Base-by-base conservation (phyloP, 2,888 invertebrate species). In the Aporophyla lueneburgensis region DNA sequence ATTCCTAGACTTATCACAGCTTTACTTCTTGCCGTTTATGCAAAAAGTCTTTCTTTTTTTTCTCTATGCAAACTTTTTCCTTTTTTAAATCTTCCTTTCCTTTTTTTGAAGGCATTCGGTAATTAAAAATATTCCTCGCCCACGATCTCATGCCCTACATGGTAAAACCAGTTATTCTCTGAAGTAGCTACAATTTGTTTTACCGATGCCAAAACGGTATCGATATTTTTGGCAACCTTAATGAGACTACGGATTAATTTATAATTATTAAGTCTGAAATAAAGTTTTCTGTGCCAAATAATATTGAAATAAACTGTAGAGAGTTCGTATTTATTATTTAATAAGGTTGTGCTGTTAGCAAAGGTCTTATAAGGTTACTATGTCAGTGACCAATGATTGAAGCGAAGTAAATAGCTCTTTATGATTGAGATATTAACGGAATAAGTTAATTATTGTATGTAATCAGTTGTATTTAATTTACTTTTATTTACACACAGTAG, bases 161-260 rank as follows among this genome's bases (percentile, higher is more conserved):
- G 70, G 56, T 7, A 12, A 62, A 67, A 58, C 65, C 1, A 81
- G 51, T 58, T 51, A 43, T 24, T 46, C 33, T 16, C 6, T 62
- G 4, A 27, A 53, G 16, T 33, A 46, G 10, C 10, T 9, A 12
- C 56, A 40, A 51, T 61, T 19, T 54, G 74, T 72, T 67, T 70
- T 24, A 46, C 58, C 56, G 1, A 46, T 59, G 71, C 74, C 80
- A 78, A 80, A 74, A 74, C 24, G 9, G 61, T 74, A 67, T 53
- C 21, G 46, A 70, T 78, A 80, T 76, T 78, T 76, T 80, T 80
- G 76, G 75, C 75, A 74, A 54, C 49, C 51, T 2, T 67, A 62
- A 46, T 59, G 46, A 67, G 62, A 80, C 6, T 53, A 67, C 49
- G 27, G 14, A 71, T 58, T 80, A 70, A 70, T 76, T 74, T 75